A percentile compares a stretch with the other conserved stretches of the same genome.
phyloP scores from a whole-genome alignment of 2,797 vertebrate species.

The Molossus molossus region DNA sequence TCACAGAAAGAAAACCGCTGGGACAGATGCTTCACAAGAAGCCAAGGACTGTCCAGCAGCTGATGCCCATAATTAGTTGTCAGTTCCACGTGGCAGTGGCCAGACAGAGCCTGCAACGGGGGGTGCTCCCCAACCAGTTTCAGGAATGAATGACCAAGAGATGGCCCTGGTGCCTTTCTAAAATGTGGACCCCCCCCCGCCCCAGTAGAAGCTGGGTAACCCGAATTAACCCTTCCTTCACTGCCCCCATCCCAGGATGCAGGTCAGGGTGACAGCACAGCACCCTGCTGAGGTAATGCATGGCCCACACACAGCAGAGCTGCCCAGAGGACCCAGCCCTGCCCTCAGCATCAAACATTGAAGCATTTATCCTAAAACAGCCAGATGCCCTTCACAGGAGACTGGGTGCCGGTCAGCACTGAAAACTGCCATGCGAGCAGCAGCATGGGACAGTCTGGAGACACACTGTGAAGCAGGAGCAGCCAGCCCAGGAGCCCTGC shows the following conservation, averaged over 20 bases:
- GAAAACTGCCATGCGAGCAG: background rate
- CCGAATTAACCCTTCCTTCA: background rate
- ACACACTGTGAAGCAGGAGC: background rate
- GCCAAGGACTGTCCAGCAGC: background rate
- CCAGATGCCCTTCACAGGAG: background rate
- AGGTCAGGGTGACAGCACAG: background rate
- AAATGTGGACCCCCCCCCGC: background rate
- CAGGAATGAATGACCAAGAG: background rate
- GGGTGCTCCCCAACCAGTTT: background rate
- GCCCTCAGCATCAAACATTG: background rate
- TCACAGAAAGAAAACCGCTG: background rate
- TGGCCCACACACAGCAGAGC: background rate
- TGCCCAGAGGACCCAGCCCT: background rate
- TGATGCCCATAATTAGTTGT: background rate
- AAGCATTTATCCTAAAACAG: background rate
- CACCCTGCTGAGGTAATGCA: background rate
- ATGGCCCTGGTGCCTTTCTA: background rate
- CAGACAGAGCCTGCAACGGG: background rate
- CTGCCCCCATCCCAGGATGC: background rate
- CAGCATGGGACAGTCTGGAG: too few species aligned
- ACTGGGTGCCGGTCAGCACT: background rate
- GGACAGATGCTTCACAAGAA: background rate
- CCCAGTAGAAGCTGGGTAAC: background rate
- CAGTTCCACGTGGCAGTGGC: background rate
- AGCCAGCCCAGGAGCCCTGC: rapidly evolving